Evolutionary conservation across 2,888 invertebrate species (phyloP), one percentile per base, ranked within the genome.

Genomic region (Andrena bucephala): DNA sequence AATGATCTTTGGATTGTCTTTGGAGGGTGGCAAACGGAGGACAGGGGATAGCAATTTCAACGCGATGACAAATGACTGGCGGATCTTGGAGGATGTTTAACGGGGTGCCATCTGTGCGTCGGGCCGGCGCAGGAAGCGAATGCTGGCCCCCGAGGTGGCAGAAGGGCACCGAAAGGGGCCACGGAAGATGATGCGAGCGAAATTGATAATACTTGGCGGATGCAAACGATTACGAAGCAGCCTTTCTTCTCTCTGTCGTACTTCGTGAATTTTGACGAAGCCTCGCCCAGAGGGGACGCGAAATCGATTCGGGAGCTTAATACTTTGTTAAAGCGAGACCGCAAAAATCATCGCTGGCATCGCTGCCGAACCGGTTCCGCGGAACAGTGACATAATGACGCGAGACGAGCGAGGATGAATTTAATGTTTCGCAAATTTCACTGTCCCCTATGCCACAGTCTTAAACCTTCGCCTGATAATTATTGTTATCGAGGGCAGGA

Each of bases 191-290:
- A 91, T 89, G 91, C 90, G 92, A 90, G 86, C 89, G 89, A 92
- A 92, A 92, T 92, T 91, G 92, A 91, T 92, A 92, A 92, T 92
- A 85, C 87, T 42, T 81, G 84, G 88, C 90, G 92, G 91, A 92
- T 90, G 90, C 87, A 90, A 92, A 90, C 90, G 89, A 91, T 91
- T 90, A 92, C 89, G 81, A 75, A 60, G 68, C 78, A 52, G 59
- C 71, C 78, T 65, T 63, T 77, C 73, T 75, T 57, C 67, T 27
- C 66, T 48, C 70, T 62, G 57, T 24, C 63, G 67, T 65, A 73
- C 76, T 77, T 69, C 75, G 69, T 72, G 77, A 84, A 82, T 88
- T 85, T 83, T 77, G 77, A 81, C 78, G 76, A 75, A 67, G 60
- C 66, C 71, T 54, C 59, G 62, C 77, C 73, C 59, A n/a, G 52